A percentile compares a stretch with the other conserved stretches of the same genome.
Evolutionary conservation across 30 jellyfish, hydroid and myxozoan genomes (phyloP).

Genomic region (Mastigias papua): DNA sequence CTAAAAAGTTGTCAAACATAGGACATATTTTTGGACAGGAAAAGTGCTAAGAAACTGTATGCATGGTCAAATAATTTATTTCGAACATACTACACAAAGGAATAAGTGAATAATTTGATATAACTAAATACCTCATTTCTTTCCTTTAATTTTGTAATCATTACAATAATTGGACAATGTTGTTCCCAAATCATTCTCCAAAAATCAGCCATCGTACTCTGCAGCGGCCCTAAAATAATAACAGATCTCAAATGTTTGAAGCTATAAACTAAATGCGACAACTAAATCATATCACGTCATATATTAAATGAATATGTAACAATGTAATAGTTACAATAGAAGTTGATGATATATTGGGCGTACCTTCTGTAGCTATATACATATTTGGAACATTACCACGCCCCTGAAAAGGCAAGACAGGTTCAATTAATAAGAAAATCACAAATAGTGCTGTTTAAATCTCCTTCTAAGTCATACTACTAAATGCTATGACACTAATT

Average conservation of each 20-base stretch:
- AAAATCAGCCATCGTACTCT: slow-evolving; percentile 83
- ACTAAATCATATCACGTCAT: not conserved
- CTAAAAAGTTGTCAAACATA: not conserved
- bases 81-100: too few species aligned
- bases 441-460: not conserved
- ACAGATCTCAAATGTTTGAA: not conserved
- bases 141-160: slow-evolving; percentile 92
- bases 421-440: not conserved
- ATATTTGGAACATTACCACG: slow-evolving; percentile 75
- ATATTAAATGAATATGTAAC: not conserved
- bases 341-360: too few species aligned
- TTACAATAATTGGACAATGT: slow-evolving; percentile 82
- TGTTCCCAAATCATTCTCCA: slow-evolving; percentile 99
- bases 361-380: slow-evolving; percentile 98
- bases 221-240: slow-evolving; percentile 82
- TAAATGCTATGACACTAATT: too few species aligned
- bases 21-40: too few species aligned
- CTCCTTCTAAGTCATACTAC: not conserved
- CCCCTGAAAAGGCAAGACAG: slow-evolving; percentile 74
- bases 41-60: too few species aligned
- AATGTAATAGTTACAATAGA: too few species aligned
- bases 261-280: too few species aligned
- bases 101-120: not conserved
- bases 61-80: too few species aligned
- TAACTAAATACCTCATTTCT: slow-evolving; percentile 77